Evolutionary conservation across 2,113 vertebrate genomes (phyloP).

Genomic region (Mus spicilegus): DNA sequence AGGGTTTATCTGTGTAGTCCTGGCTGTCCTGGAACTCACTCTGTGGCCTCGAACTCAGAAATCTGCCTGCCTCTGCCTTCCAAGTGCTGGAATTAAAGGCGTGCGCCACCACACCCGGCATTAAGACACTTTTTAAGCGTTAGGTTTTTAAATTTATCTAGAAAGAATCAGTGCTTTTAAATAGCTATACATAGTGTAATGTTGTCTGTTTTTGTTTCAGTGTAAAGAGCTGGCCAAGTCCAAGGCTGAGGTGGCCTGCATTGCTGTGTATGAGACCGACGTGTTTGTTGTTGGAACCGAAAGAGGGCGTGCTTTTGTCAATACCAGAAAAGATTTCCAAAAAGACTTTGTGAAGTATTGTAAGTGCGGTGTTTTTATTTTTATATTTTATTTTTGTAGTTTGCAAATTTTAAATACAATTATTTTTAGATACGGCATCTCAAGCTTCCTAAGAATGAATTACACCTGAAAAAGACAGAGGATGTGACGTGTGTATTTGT

Average conservation of each 20-base stretch:
- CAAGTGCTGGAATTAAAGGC: too few species aligned
- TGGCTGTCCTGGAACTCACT: too few species aligned
- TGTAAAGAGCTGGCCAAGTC: conserved; percentile 90
- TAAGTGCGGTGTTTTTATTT: conserved; percentile 80
- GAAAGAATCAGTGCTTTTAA: not conserved
- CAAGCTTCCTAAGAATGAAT: not conserved
- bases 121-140: not conserved
- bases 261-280: conserved; percentile 88
- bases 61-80: too few species aligned
- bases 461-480: not conserved
- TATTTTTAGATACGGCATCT: conserved; percentile 15
- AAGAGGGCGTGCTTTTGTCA: conserved; percentile 88
- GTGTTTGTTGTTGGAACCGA: conserved; percentile 90
- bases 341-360: conserved; percentile 90
- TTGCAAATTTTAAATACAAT: conserved; percentile 26
- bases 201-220: conserved; percentile 77
- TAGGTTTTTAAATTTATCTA: not conserved
- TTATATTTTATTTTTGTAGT: not conserved
- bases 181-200: not conserved
- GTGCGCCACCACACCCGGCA: too few species aligned
- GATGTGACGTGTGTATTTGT: not conserved
- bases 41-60: too few species aligned
- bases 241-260: conserved; percentile 90
- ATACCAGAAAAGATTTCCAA: conserved; percentile 89
- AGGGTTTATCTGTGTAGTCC: too few species aligned